phyloP scores from a whole-genome alignment of 2,888 invertebrate genomes.

The Lymantria monacha region DNA sequence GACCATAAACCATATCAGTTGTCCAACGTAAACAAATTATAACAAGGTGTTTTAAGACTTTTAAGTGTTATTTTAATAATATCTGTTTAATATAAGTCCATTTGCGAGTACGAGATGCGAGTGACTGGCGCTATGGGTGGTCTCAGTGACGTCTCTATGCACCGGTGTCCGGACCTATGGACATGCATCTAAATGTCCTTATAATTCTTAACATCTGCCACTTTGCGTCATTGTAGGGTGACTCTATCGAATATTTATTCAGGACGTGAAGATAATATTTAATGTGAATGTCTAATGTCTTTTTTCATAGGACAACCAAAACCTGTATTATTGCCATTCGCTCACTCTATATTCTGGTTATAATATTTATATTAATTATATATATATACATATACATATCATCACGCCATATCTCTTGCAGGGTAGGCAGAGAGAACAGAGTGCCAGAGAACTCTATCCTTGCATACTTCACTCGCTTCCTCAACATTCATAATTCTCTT shows the following conservation, averaged over 20 bases:
- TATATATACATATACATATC: too few species aligned
- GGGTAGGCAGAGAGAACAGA: too few species aligned
- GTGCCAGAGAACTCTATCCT: too few species aligned
- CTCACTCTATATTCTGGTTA: too few species aligned
- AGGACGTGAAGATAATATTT: too few species aligned
- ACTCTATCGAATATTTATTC: neutral
- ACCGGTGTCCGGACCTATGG: slow-evolving; percentile 44
- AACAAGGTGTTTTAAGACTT: slow-evolving; percentile 26
- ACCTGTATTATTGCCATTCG: too few species aligned
- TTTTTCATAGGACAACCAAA: too few species aligned
- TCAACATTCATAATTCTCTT: too few species aligned
- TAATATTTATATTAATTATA: too few species aligned
- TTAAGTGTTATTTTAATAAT: slow-evolving; percentile 31
- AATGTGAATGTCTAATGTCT: too few species aligned
- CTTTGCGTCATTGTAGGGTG: slow-evolving; percentile 44
- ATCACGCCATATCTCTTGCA: too few species aligned
- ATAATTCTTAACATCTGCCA: slow-evolving; percentile 75
- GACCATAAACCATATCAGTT: slow-evolving; percentile 23
- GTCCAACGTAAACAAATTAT: slow-evolving; percentile 35
- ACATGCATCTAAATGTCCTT: slow-evolving; percentile 73
- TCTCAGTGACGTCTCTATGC: slow-evolving; percentile 71
- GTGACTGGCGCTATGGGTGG: slow-evolving; percentile 63
- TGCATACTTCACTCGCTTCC: too few species aligned
- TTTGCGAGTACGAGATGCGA: slow-evolving; percentile 38
- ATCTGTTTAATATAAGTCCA: slow-evolving; percentile 25